phyloP scores from a whole-genome alignment of 2,888 invertebrate species.

The Odontothrips loti region DNA sequence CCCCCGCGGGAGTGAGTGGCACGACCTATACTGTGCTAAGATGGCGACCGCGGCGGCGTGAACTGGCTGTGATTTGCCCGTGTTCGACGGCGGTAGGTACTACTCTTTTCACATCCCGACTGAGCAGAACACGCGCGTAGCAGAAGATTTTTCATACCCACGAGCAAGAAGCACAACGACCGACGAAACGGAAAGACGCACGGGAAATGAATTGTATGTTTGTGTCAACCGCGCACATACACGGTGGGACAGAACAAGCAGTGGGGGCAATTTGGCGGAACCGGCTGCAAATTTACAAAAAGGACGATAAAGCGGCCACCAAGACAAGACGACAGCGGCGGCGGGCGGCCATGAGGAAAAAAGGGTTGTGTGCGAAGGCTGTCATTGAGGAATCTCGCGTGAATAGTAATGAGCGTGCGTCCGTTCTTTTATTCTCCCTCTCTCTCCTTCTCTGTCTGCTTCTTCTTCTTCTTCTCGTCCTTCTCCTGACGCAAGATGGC shows the following conservation, averaged over 20 bases:
- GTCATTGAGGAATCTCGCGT: conserved; percentile 16
- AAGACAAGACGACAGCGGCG: background rate
- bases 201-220: background rate
- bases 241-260: too few relatives aligned
- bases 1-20: background rate
- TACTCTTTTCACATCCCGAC: too few relatives aligned
- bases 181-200: too few relatives aligned
- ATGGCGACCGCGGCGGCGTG: background rate
- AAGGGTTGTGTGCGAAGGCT: background rate
- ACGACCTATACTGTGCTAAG: background rate
- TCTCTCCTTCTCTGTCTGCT: background rate
- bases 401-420: background rate
- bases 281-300: conserved; percentile 3
- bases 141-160: too few relatives aligned
- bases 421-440: background rate
- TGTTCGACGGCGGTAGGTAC: too few relatives aligned
- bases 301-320: background rate
- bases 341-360: too few relatives aligned
- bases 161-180: too few relatives aligned
- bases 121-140: too few relatives aligned
- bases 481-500: background rate
- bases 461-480: background rate
- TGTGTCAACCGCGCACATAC: background rate
- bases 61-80: too few relatives aligned
- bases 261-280: conserved; percentile 7